Base-by-base conservation (phyloP, 2,888 invertebrate genomes). In the Himalopsyche japonica region DNA sequence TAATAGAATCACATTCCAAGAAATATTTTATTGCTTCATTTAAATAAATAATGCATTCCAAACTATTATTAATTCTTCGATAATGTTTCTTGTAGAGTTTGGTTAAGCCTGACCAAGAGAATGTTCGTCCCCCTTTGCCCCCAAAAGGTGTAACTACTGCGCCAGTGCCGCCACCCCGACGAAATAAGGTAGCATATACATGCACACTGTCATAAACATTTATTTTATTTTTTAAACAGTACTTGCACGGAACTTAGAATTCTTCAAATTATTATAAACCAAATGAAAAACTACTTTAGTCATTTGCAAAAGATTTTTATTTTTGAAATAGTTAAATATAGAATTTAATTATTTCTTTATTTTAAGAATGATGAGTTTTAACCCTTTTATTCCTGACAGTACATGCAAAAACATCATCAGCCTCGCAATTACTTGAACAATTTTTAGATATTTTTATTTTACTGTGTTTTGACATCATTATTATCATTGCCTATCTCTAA, bases 141-240 rank as follows among this genome's bases (percentile, higher is more conserved):
- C 92, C 92, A 1, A 92, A 92, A 88, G 87, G 87, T 32, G 82
- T 87, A 10, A 48, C 85, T 27, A 88, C 90, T 27, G 89, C 89
- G 3, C 92, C 92, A 1, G 92, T 92, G 32, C 92, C 92, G 4
- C 92, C 92, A 3, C 92, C 92, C 49, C 90, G 92, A 84, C 89
- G 91, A 88, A 91, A 92, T 88, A 92, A 92, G 90, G 92, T 91
- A 88, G 82, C 84, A 37, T 79, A 83, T 15, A n/a, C 80, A n/a
- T 87, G 87, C 83, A 82, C 80, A 78, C 76, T 87, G 24, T 86
- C 86, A 78, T 87, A 79, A 84, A 70, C 70, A 0, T 64, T 12
- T 7, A 27, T 49, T 57, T 20, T 20, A 57, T 24, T 6, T 8
- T 76, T 76, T 10, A 20, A 76, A 76, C 18, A 30, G 0, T 24